A percentile compares a stretch with the other conserved stretches of the same genome.
Evolutionary conservation across 1,140 invertebrate species (phyloP).

Genomic region (Drosophila nebulosa): DNA sequence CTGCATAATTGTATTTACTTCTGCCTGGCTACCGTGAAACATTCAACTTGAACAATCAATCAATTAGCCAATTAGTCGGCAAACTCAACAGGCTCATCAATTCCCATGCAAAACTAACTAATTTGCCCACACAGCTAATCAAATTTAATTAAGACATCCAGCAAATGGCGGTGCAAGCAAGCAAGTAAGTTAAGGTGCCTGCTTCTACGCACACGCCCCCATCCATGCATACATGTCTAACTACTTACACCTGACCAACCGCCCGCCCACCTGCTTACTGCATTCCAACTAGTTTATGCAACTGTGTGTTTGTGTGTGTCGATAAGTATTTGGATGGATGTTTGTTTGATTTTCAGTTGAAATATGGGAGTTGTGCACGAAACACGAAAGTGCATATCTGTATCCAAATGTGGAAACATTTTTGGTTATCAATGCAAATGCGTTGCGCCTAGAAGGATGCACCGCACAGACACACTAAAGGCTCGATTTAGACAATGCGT

Average conservation of each 20-base stretch:
- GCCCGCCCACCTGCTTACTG: background rate
- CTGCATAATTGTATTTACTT: background rate
- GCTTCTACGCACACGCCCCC: constrained; percentile 41
- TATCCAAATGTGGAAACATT: too few species aligned
- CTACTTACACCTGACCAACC: too few species aligned
- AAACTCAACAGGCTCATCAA: constrained; percentile 63
- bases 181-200: constrained; percentile 16
- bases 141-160: constrained; percentile 78
- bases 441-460: constrained; percentile 60
- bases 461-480: constrained; percentile 53
- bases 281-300: background rate
- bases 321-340: constrained; percentile 29
- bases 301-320: background rate
- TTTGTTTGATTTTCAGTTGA: constrained; percentile 69
- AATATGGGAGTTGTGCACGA: constrained; percentile 65
- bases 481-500: constrained; percentile 57
- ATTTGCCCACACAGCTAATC: constrained; percentile 73
- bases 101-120: constrained; percentile 67
- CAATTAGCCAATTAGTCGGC: constrained; percentile 71
- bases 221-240: background rate
- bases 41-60: constrained; percentile 59
- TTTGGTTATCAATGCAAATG: constrained; percentile 69
- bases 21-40: background rate
- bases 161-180: constrained; percentile 38
- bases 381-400: constrained; percentile 26